Evolutionary conservation across 1,140 invertebrate species (phyloP).

Genomic region (Popillia japonica): DNA sequence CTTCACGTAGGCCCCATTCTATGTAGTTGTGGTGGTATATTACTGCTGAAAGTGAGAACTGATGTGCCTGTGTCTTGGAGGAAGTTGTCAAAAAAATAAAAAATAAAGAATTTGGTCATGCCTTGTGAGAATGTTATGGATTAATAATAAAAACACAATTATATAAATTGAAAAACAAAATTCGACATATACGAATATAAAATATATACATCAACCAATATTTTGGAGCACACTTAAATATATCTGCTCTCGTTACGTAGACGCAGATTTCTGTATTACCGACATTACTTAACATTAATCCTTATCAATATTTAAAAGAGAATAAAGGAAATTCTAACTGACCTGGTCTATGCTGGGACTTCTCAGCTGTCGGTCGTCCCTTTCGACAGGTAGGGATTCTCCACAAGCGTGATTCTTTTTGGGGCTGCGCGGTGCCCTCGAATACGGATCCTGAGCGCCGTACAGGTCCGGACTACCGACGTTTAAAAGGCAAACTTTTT

Average conservation of each 20-base stretch:
- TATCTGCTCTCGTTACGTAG: no score
- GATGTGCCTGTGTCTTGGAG: neutral
- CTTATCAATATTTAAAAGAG: no score
- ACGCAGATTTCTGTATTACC: neutral
- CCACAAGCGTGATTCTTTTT: slow-evolving; percentile 63
- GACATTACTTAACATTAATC: neutral
- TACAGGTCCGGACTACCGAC: slow-evolving; percentile 87
- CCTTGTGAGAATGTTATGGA: no score
- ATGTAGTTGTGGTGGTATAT: neutral
- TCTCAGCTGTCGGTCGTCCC: slow-evolving; percentile 75
- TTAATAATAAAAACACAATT: no score
- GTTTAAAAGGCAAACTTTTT: slow-evolving; percentile 89
- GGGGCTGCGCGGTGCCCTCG: slow-evolving; percentile 83
- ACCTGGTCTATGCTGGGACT: slow-evolving; percentile 94
- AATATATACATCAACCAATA: no score
- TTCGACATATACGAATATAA: no score
- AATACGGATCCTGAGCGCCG: slow-evolving; percentile 87
- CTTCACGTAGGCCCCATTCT: no score
- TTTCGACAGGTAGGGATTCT: slow-evolving; percentile 51
- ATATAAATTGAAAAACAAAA: no score
- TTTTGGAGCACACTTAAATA: no score
- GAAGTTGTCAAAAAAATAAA: neutral
- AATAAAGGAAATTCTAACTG: slow-evolving; percentile 56
- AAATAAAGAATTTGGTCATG: no score
- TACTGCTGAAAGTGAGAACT: neutral